These are phyloP conservation scores for Spea bombifrons DNA, from an alignment of 2,113 vertebrate genomes.

Conservation along the genomic window DNA sequence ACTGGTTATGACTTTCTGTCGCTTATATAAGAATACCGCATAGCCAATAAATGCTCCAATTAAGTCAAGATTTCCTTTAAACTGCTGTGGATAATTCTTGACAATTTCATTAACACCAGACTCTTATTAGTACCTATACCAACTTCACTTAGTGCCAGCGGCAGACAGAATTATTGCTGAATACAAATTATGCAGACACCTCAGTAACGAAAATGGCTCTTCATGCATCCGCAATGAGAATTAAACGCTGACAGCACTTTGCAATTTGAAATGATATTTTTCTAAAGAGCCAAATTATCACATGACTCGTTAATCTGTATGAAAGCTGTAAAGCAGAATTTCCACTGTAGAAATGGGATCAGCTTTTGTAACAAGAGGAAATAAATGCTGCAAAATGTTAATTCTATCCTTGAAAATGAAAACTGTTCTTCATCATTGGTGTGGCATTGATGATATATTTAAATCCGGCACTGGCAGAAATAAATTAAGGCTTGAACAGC, in stretches of 20 bases:
- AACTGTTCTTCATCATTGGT: slow-evolving; percentile 2
- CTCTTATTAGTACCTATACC: slow-evolving; percentile 48
- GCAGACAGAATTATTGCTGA: slow-evolving; percentile 47
- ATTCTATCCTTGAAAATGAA: neutral
- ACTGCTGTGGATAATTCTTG: slow-evolving; percentile 48
- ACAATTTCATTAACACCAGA: slow-evolving; percentile 49
- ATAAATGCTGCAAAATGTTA: neutral
- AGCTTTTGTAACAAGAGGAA: slow-evolving; percentile 1
- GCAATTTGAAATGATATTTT: slow-evolving; percentile 49
- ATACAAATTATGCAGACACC: slow-evolving; percentile 48
- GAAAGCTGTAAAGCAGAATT: slow-evolving; percentile 32
- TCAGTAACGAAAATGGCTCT: slow-evolving; percentile 45
- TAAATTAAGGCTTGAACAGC: no score
- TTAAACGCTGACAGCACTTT: slow-evolving; percentile 48
- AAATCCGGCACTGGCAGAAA: neutral
- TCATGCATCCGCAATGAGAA: slow-evolving; percentile 46
- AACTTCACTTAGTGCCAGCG: slow-evolving; percentile 45
- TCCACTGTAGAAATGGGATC: slow-evolving; percentile 17
- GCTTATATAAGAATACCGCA: slow-evolving; percentile 41
- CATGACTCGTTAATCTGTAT: slow-evolving; percentile 45
- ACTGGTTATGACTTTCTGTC: slow-evolving; percentile 32
- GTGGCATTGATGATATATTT: neutral
- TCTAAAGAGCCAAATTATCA: slow-evolving; percentile 47
- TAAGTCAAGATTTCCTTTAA: slow-evolving; percentile 49
- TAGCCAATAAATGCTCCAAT: slow-evolving; percentile 47